Conservation (phyloP, 2,797 vertebrate genomes). For the Botia almorhae region DNA sequence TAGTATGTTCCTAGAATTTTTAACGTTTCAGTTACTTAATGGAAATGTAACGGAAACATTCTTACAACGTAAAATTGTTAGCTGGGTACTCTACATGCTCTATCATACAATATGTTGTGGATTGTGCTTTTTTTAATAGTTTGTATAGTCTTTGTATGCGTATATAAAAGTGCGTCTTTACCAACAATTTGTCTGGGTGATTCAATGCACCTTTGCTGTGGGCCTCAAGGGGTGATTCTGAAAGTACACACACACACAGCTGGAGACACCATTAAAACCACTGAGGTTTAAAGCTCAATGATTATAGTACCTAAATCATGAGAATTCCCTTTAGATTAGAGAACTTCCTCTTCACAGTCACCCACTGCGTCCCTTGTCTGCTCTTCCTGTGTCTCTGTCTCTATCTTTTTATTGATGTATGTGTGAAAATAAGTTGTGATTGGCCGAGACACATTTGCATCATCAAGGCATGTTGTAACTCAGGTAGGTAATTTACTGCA, state of each 20-base stretch:
- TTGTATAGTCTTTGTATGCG: no score
- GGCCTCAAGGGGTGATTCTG: slow-evolving; percentile 24
- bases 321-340: slow-evolving; percentile 43
- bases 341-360: slow-evolving; percentile 7
- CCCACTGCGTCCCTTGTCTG: background rate
- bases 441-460: slow-evolving; percentile 1
- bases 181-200: slow-evolving; percentile 44
- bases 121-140: no score
- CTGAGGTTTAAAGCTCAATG: slow-evolving; percentile 25
- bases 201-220: slow-evolving; percentile 40
- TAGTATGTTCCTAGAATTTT: no score
- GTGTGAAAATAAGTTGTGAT: background rate
- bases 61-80: no score
- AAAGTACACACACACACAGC: slow-evolving; percentile 31
- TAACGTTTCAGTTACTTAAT: no score
- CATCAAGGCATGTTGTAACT: slow-evolving; percentile 28
- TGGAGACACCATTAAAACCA: slow-evolving; percentile 15
- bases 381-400: background rate
- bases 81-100: no score
- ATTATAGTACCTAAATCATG: slow-evolving; percentile 48
- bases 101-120: no score
- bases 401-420: background rate
- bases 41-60: no score
- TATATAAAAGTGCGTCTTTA: slow-evolving; percentile 8
- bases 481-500: slow-evolving; percentile 28